A percentile compares a stretch with the other conserved stretches of the same genome.
phyloP scores from a whole-genome alignment of 2,888 invertebrate species.

The Abrostola tripartita region DNA sequence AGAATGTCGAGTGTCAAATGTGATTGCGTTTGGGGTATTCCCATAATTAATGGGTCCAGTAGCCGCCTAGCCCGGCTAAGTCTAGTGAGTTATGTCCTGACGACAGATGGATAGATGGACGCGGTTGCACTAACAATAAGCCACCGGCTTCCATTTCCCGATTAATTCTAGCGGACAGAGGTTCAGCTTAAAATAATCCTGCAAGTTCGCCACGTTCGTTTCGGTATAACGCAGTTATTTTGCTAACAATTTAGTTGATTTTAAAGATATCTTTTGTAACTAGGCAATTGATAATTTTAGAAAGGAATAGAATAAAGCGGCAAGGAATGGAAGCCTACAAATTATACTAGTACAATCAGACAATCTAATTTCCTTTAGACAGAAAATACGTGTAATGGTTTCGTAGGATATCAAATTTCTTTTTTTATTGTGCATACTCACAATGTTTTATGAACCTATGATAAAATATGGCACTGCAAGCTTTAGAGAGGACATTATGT shows the following conservation, averaged over 20 bases:
- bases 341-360: slow-evolving; percentile 19
- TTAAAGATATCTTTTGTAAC: too few species aligned
- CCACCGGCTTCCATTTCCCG: slow-evolving; percentile 39
- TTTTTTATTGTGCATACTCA: slow-evolving; percentile 8
- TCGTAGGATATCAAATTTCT: slow-evolving; percentile 12
- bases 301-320: too few species aligned
- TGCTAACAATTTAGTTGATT: too few species aligned
- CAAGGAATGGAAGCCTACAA: slow-evolving; percentile 11
- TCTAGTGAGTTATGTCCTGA: slow-evolving; percentile 50
- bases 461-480: neutral
- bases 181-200: slow-evolving; percentile 7
- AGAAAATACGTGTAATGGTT: slow-evolving; percentile 32
- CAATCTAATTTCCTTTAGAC: slow-evolving; percentile 44
- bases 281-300: too few species aligned
- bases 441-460: neutral
- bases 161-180: slow-evolving; percentile 39
- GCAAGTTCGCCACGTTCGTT: slow-evolving; percentile 21
- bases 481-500: too few species aligned
- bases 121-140: slow-evolving; percentile 47
- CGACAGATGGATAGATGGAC: slow-evolving; percentile 50
- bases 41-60: slow-evolving; percentile 50
- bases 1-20: slow-evolving; percentile 42
- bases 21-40: slow-evolving; percentile 45
- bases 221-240: neutral
- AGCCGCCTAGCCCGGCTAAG: slow-evolving; percentile 31